Conservation (phyloP, 2,888 invertebrate species). For the Aradus depressus region DNA sequence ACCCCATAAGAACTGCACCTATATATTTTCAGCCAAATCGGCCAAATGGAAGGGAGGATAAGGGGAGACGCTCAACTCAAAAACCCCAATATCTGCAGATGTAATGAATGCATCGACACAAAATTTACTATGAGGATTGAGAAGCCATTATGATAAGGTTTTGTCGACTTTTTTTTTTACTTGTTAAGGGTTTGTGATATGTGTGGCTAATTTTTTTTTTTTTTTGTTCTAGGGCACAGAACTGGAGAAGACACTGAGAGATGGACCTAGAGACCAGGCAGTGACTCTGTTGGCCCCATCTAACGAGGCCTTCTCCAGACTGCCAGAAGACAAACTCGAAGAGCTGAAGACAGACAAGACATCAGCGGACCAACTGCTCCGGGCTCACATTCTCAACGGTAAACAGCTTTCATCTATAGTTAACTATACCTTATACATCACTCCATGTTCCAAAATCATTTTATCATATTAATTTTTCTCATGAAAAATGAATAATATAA, state of each 20-base stretch:
- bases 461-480: background rate
- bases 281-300: slow-evolving; percentile 49
- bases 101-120: too few species aligned
- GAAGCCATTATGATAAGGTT: too few species aligned
- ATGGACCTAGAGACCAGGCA: slow-evolving; percentile 34
- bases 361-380: slow-evolving; percentile 40
- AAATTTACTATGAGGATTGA: too few species aligned
- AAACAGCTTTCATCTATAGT: too few species aligned
- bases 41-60: background rate
- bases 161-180: background rate
- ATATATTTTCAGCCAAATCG: background rate
- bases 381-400: slow-evolving; percentile 40
- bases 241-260: slow-evolving; percentile 35
- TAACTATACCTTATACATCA: too few species aligned
- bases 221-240: slow-evolving; percentile 38
- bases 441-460: background rate
- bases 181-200: background rate
- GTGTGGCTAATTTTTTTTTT: background rate
- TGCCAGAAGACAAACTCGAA: slow-evolving; percentile 40
- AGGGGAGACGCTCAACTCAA: background rate
- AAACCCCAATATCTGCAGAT: too few species aligned
- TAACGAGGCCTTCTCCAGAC: slow-evolving; percentile 41
- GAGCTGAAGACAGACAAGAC: slow-evolving; percentile 40
- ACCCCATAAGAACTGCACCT: too few species aligned
- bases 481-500: background rate